Percentiles rank a stretch among this genome's conserved stretches.
Evolutionary conservation across 2,888 invertebrate genomes (phyloP).

Genomic region (Eurytoma adleriae): DNA sequence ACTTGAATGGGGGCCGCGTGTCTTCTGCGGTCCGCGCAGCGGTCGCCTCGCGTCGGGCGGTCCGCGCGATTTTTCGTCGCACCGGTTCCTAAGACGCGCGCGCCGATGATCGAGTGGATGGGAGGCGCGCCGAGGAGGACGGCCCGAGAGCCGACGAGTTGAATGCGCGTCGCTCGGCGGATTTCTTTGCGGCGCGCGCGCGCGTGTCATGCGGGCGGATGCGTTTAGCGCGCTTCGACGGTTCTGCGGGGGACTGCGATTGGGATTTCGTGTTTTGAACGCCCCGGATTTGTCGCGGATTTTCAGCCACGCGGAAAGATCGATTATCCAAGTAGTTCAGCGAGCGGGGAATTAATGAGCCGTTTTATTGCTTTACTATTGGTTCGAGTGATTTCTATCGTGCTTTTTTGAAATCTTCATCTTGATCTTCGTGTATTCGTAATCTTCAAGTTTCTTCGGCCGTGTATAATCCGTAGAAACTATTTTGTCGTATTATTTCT

Average conservation of each 20-base stretch:
- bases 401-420: no score
- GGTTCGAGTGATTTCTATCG: no score
- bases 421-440: no score
- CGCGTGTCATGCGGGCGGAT: conserved; percentile 10
- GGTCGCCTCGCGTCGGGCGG: conserved; percentile 20
- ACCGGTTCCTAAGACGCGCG: neutral
- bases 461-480: no score
- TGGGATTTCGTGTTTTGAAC: conserved; percentile 4
- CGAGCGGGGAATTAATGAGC: no score
- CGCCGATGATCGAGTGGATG: conserved; percentile 14
- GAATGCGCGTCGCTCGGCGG: neutral
- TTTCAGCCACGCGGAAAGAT: no score
- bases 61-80: conserved; percentile 41
- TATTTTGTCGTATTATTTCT: no score
- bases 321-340: no score
- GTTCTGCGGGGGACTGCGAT: neutral
- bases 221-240: neutral
- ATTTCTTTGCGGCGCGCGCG: neutral
- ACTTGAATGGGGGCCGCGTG: conserved; percentile 19
- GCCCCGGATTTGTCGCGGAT: neutral
- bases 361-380: no score
- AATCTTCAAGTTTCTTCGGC: no score
- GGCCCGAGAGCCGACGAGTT: no score
- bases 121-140: no score
- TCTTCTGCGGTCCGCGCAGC: conserved; percentile 17